Conservation (phyloP, 2,113 vertebrate genomes). For the Hippocampus abdominalis region DNA sequence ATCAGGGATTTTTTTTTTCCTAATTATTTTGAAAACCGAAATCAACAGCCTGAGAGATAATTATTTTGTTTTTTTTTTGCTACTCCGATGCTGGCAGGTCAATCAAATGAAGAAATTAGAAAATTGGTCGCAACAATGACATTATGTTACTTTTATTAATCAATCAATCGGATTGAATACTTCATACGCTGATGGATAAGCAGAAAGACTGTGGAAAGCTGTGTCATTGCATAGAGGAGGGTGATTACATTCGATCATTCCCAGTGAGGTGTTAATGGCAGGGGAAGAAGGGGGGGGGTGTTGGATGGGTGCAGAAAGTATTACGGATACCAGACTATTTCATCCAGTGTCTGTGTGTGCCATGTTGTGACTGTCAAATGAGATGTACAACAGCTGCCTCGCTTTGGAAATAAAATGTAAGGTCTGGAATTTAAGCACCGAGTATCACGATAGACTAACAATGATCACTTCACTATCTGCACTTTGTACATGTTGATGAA, state of each 20-base stretch:
- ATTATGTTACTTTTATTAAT: conserved; percentile 22
- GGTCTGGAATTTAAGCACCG: not conserved
- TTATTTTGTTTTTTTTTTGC: not conserved
- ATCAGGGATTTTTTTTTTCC: not conserved
- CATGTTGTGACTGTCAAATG: conserved; percentile 18
- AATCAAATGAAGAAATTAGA: conserved; percentile 25
- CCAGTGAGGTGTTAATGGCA: conserved; percentile 67
- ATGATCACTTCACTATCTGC: conserved; percentile 15
- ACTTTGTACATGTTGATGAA: conserved; percentile 12
- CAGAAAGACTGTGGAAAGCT: conserved; percentile 51
- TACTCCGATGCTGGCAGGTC: conserved; percentile 25
- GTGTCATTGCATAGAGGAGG: conserved; percentile 75
- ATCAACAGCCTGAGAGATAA: not conserved
- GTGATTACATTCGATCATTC: conserved; percentile 68
- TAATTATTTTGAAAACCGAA: not conserved
- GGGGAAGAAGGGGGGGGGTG: conserved; percentile 15
- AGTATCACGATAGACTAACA: conserved; percentile 5
- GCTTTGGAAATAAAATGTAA: not conserved
- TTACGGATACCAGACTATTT: conserved; percentile 30
- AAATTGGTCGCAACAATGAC: conserved; percentile 28
- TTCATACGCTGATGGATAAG: conserved; percentile 42
- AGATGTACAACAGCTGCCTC: conserved; percentile 9
- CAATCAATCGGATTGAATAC: conserved; percentile 36
- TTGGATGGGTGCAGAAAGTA: conserved; percentile 11
- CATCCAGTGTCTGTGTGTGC: conserved; percentile 18